These are phyloP conservation scores for Cacajao melanocephalus DNA, from an alignment of 2,797 vertebrate genomes.

Conservation along the genomic window DNA sequence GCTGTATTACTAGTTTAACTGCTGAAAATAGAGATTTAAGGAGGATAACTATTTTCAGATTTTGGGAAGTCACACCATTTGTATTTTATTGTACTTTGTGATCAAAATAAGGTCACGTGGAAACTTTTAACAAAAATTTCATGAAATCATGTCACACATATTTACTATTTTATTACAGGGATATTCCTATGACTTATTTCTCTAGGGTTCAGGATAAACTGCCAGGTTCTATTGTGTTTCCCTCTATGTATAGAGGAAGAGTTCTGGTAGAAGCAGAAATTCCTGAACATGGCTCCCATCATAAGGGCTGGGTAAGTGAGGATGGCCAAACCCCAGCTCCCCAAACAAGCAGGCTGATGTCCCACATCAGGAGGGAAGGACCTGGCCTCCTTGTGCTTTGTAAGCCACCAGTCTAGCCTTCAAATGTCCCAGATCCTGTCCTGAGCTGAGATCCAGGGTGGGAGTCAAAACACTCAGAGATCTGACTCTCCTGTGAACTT, in stretches of 20 bases:
- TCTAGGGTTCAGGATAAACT: background rate
- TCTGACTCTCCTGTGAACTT: background rate
- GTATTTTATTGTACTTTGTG: background rate
- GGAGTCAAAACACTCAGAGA: background rate
- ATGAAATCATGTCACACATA: background rate
- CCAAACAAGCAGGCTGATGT: background rate
- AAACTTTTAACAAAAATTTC: background rate
- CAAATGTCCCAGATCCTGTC: background rate
- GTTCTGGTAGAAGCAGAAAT: background rate
- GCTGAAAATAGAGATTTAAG: background rate
- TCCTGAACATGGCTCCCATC: background rate
- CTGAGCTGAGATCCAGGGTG: background rate
- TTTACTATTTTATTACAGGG: background rate
- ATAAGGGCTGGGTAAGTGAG: background rate
- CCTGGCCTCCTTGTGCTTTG: background rate
- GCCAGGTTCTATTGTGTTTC: background rate
- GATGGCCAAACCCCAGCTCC: background rate
- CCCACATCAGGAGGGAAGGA: background rate
- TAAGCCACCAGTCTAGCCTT: background rate
- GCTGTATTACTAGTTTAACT: background rate
- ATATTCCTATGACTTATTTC: background rate
- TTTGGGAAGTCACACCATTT: background rate
- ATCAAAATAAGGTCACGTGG: slow-evolving; percentile 15
- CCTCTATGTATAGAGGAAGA: background rate
- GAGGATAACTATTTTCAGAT: background rate